Evolutionary conservation across 2,888 invertebrate species (phyloP), one percentile per base, ranked within the genome.

Genomic region (Chelonus formosanus): DNA sequence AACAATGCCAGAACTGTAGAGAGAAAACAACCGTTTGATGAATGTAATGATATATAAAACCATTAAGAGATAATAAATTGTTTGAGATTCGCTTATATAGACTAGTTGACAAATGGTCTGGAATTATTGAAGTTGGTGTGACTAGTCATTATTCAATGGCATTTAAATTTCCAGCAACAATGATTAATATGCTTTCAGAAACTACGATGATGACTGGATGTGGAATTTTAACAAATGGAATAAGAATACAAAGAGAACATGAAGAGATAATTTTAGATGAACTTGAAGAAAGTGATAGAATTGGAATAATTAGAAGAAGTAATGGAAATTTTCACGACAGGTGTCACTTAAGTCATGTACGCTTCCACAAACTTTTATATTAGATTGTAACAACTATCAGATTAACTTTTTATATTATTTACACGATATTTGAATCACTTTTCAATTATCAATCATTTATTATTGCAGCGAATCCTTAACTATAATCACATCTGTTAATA

Each of bases 181-280:
- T 98, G 96, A 97, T 97, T 0, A 97, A 97, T 82, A 94, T 97
- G 93, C 90, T 96, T 65, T 84, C 85, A 3, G 90, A 96, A 5
- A 95, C 95, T 0, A 93, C 94, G 43, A 95, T 95, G 93, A 97
- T 98, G 97, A 97, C 97, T 20, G 97, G 97, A 0, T 95, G 95
- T 86, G 97, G 97, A 64, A 96, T 98, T 74, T 87, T 97, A 8
- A 92, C 96, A 3, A 97, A 97, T 83, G 97, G 97, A 0, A 96
- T 97, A 83, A 97, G 97, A 4, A 96, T 95, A 2, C 90, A 94
- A 71, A 88, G 95, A 69, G 96, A 97, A 83, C 97, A 97, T 81
- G 96, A 97, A 0, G 91, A 93, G 70, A 95, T 94, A 78, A 97
- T 97, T 85, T 87, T 98, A 72, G 98, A 98, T 81, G 96, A 97